Percentiles rank a stretch among this genome's conserved stretches.
Evolutionary conservation across 2,888 invertebrate species (phyloP).

Genomic region (Pyrochroa serraticornis): DNA sequence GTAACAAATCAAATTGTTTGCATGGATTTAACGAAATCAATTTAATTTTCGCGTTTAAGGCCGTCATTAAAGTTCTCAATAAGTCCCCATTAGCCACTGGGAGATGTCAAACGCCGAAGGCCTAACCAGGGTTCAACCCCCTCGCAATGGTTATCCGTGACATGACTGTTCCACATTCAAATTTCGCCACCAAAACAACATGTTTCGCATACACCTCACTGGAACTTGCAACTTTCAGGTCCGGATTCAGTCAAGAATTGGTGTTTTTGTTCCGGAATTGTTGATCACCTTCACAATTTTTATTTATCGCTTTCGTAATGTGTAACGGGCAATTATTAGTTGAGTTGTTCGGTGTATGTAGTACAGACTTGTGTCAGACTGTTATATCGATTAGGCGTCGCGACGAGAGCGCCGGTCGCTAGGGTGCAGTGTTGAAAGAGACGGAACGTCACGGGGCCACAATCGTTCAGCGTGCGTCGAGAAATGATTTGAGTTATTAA

Average conservation of each 20-base stretch:
- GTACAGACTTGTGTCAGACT: slow-evolving; percentile 53
- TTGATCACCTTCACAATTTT: slow-evolving; percentile 24
- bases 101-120: slow-evolving; percentile 22
- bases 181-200: slow-evolving; percentile 19
- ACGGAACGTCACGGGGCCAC: slow-evolving; percentile 30
- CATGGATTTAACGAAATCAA: slow-evolving; percentile 1
- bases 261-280: slow-evolving; percentile 6
- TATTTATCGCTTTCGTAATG: slow-evolving; percentile 25
- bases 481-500: slow-evolving; percentile 30
- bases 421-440: slow-evolving; percentile 42
- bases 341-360: slow-evolving; percentile 37
- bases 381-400: slow-evolving; percentile 54
- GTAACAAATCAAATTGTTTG: neutral
- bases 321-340: slow-evolving; percentile 30
- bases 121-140: slow-evolving; percentile 23
- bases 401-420: slow-evolving; percentile 47
- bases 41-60: slow-evolving; percentile 9
- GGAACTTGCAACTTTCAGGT: neutral
- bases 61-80: slow-evolving; percentile 16
- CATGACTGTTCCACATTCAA: slow-evolving; percentile 28
- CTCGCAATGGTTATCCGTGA: slow-evolving; percentile 23
- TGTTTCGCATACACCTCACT: slow-evolving; percentile 6
- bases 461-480: slow-evolving; percentile 7
- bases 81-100: slow-evolving; percentile 17
- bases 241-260: slow-evolving; percentile 10